phyloP scores from a whole-genome alignment of 1,140 invertebrate genomes.

The Phymastichus coffea region DNA sequence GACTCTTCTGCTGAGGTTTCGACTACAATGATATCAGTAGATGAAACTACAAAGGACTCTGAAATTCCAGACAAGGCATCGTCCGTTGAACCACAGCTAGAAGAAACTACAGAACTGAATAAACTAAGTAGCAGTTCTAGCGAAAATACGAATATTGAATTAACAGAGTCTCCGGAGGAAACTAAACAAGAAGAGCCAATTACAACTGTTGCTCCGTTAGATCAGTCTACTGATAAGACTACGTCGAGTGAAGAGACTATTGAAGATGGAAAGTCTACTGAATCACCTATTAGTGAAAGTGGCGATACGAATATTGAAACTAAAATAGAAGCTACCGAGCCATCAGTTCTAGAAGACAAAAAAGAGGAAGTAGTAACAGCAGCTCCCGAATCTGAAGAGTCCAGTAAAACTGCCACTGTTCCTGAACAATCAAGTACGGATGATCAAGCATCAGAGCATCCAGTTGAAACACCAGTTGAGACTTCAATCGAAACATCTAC shows the following conservation, averaged over 20 bases:
- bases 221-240: slow-evolving; percentile 6
- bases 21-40: background rate
- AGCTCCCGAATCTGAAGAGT: background rate
- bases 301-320: too few species aligned
- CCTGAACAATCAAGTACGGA: background rate
- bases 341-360: background rate
- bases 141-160: slow-evolving; percentile 1
- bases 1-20: background rate
- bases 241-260: slow-evolving; percentile 17
- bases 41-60: background rate
- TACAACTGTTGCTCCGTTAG: too few species aligned
- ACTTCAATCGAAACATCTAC: slow-evolving; percentile 17
- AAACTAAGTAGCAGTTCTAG: slow-evolving; percentile 14
- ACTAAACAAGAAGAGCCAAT: slow-evolving; percentile 7
- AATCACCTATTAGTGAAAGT: background rate
- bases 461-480: background rate
- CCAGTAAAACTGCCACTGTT: background rate
- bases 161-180: slow-evolving; percentile 11
- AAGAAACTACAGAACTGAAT: background rate
- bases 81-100: background rate
- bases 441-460: background rate
- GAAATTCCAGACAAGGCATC: background rate
- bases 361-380: background rate
- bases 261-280: slow-evolving; percentile 10
- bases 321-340: background rate